Base-by-base conservation (phyloP, 2,888 invertebrate genomes). In the Lottia scabra region DNA sequence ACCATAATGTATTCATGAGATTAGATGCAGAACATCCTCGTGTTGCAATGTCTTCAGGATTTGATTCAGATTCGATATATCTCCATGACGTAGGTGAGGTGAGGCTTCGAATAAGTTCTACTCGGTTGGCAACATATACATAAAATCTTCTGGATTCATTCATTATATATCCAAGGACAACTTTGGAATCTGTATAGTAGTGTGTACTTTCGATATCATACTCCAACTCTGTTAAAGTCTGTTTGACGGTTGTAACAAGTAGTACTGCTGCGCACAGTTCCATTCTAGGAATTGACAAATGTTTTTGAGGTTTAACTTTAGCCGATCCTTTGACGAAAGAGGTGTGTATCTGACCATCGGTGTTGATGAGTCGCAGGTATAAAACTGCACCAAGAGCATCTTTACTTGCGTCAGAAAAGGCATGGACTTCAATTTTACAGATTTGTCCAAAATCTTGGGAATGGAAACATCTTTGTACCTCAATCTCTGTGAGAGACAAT, bases 111-210 rank as follows among this genome's bases (percentile, higher is more conserved):
- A 71, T 71, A n/a, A 27, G 23, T 13, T 27, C 27, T 19, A 67
- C 56, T 38, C 65, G 12, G 70, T 70, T 66, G 3, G 44, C 65
- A 8, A 68, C 68, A n/a, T 68, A 68, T 8, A 38, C 65, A n/a
- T 71, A 62, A 38, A 67, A 71, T 26, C 71, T 43, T 48, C 26
- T 43, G 10, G 44, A 23, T 6, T 45, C 15, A 38, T 71, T 71
- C n/a, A 16, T 30, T 19, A 27, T 26, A 13, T 64, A 64, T 30
- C 64, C 64, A 15, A 64, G 64, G 16, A 64, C 64, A 16, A 71
- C 67, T 44, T 62, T 26, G 27, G 46, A 46, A 30, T 71, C 71
- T 23, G 56, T 45, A 38, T 48, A 71, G 45, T 66, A 71, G 56
- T 19, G 6, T 23, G n/a, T 23, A 6, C 23, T 23, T 19, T 56